phyloP scores from a whole-genome alignment of 2,797 vertebrate genomes.

The Natrix natrix region DNA sequence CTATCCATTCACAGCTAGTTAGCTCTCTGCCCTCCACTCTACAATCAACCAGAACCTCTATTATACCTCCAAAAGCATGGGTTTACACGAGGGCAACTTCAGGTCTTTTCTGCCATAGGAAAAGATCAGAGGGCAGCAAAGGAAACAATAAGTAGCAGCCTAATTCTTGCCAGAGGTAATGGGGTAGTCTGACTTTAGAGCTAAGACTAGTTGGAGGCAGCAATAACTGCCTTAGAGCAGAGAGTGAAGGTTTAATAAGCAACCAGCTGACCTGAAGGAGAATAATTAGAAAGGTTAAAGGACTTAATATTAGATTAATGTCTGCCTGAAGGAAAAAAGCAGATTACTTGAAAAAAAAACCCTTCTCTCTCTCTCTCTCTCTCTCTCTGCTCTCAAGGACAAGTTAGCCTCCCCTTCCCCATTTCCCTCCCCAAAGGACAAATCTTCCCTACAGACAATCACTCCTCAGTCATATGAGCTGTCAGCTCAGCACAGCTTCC shows the following conservation, averaged over 20 bases:
- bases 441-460: not conserved
- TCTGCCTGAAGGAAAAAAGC: constrained; percentile 62
- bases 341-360: constrained; percentile 56
- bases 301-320: constrained; percentile 68
- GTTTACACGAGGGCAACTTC: not conserved
- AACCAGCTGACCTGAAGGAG: constrained; percentile 65
- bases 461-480: not conserved
- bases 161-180: constrained; percentile 64
- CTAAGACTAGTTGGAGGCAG: constrained; percentile 53
- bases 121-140: not conserved
- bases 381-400: not conserved
- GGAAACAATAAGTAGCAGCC: constrained; percentile 28
- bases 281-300: constrained; percentile 69
- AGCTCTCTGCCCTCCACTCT: not conserved
- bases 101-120: not conserved
- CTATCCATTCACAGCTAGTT: not conserved
- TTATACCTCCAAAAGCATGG: not conserved
- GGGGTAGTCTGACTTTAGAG: constrained; percentile 58
- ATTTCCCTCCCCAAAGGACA: not conserved
- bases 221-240: constrained; percentile 65
- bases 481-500: not conserved
- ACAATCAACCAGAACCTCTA: not conserved
- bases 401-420: not conserved
- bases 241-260: constrained; percentile 71
- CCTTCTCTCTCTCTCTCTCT: not conserved